Evolutionary conservation across 2,888 invertebrate species (phyloP), one percentile per base, ranked within the genome.

Genomic region (Cybosia mesomella): DNA sequence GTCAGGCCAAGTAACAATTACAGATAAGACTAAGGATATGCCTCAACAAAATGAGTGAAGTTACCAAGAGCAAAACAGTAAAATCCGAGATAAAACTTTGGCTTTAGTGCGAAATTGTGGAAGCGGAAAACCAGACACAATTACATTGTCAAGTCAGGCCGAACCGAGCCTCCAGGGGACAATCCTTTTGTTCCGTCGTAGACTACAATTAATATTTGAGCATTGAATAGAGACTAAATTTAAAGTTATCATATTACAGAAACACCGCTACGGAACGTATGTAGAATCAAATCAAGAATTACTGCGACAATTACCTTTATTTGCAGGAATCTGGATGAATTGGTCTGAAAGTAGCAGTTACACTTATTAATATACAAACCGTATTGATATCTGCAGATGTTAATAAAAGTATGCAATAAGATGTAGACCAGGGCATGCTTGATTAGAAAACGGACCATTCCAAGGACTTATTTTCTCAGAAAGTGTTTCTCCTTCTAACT

Each of bases 141-240:
- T 55, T 61, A 60, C 60, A 61, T 22, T 43, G 43, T 66, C 55
- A 28, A 54, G n/a, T 60, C 24, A 43, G 28, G 34, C 54, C 21
- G 55, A 55, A 55, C 39, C 15, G 24, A 28, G 34, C 39, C 66
- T n/a, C 60, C 34, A 13, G 55, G 32, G n/a, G 66, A 55, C 39
- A 53, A 59, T 22, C 24, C 55, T 32, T 53, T 53, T 54, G 66
- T 59, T 54, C 36, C 36, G 22, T n/a, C 58, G 15, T 21, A 22
- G n/a, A 13, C 34, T 34, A 53, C n/a, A 32, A 59, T 66, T 53
- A 66, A 66, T 59, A 36, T 22, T 58, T 53, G 32, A 22, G 53
- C 34, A 34, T 64, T 58, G 34, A 49, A 39, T 18, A 10, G 28
- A 43, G 43, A 43, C 18, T 13, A 5, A 43, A 18, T n/a, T 49